phyloP scores from a whole-genome alignment of 2,888 invertebrate species.

The Cryptocheilus praepositus region DNA sequence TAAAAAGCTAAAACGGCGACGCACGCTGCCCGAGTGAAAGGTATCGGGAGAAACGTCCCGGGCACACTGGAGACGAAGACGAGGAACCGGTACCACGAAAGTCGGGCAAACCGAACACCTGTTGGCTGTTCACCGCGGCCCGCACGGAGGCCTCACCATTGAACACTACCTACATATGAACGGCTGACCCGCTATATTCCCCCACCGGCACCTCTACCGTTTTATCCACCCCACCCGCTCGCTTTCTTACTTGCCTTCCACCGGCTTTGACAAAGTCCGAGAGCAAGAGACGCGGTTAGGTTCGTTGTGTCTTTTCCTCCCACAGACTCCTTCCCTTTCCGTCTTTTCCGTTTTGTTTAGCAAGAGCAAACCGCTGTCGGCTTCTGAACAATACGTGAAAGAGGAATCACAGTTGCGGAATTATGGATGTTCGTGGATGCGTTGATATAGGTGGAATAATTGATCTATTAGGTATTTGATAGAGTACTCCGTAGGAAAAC shows the following conservation, averaged over 20 bases:
- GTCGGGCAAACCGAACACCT: conserved; percentile 56
- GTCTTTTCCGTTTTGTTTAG: too few relatives aligned
- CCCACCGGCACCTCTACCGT: conserved; percentile 42
- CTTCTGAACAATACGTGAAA: too few relatives aligned
- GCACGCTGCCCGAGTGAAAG: conserved; percentile 28
- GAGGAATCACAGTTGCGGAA: too few relatives aligned
- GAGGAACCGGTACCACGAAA: conserved; percentile 38
- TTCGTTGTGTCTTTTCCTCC: too few relatives aligned
- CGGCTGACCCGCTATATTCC: conserved; percentile 47
- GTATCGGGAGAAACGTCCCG: conserved; percentile 31
- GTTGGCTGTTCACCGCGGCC: conserved; percentile 61
- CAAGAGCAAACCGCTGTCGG: too few relatives aligned
- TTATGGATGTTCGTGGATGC: too few relatives aligned
- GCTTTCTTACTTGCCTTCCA: background rate
- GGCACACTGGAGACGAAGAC: conserved; percentile 21
- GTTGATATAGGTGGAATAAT: too few relatives aligned
- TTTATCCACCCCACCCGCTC: conserved; percentile 9
- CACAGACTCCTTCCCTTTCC: too few relatives aligned
- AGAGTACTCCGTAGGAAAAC: too few relatives aligned
- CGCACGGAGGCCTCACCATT: conserved; percentile 63
- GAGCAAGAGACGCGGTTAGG: too few relatives aligned
- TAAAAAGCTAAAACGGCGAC: background rate
- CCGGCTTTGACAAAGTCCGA: too few relatives aligned
- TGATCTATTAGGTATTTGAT: too few relatives aligned
- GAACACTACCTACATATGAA: conserved; percentile 55